Evolutionary conservation across 2,113 vertebrate genomes (phyloP), one percentile per base, ranked within the genome.

Genomic region (Todiramphus chloris): DNA sequence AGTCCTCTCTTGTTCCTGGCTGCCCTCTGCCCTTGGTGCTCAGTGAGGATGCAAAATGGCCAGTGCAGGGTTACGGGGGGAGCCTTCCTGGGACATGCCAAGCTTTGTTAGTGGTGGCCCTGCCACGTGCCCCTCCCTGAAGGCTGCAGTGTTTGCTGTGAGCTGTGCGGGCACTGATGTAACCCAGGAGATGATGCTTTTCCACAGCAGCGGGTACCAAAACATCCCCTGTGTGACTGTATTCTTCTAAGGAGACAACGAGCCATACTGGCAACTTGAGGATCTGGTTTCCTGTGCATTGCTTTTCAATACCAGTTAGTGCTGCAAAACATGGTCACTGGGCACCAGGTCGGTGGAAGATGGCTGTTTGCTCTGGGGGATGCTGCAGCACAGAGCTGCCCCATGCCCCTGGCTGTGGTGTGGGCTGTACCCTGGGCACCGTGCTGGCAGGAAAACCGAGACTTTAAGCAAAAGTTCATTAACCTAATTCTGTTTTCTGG

Each of bases 41-140:
- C 12, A 11, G 51, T 0, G 16, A 33, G n/a, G 63, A 19, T n/a
- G 48, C 6, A 10, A n/a, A 91, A 28, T 10, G 81, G 33, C 35
- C 53, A 9, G 39, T 0, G 4, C 16, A 6, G 77, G 50, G 84
- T 53, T 44, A 60, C 50, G 0, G 2, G 16, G n/a, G 84, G 33
- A 16, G 19, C 28, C 6, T 6, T 25, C 13, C 56, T 0, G 5
- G 72, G 60, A 39, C 1, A 0, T 0, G 15, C 46, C 0, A 1
- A 0, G 23, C 69, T 46, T 6, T 41, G 83, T 12, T 3, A 51
- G 55, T 0, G 3, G 6, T 62, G 89, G 27, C 55, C 60, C 30
- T 88, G 89, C 74, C 79, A 16, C 0, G 1, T 16, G 75, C 44
- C 35, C 58, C 69, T 53, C 56, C 39, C 31, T 2, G 4, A 0